Conservation (phyloP, 2,797 vertebrate genomes). For the Nannoperca obscura region DNA sequence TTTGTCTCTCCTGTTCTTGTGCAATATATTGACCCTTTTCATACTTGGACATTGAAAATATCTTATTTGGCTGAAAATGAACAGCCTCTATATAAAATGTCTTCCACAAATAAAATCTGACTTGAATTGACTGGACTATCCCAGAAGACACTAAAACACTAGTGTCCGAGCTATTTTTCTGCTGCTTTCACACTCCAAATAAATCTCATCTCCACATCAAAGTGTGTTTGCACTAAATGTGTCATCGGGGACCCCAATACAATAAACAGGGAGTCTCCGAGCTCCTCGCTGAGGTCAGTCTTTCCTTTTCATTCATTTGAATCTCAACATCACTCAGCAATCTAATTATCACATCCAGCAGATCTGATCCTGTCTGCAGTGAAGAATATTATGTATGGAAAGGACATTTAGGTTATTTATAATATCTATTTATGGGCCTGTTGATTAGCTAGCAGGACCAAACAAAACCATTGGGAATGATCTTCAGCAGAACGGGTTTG, state of each 20-base stretch:
- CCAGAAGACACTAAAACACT: slow-evolving; percentile 40
- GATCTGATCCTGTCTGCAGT: slow-evolving; percentile 62
- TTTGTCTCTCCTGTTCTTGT: not conserved
- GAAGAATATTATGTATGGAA: slow-evolving; percentile 33
- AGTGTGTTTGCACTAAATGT: slow-evolving; percentile 58
- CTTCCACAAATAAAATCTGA: slow-evolving; percentile 33
- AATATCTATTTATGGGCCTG: slow-evolving; percentile 57
- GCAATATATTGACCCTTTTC: not conserved
- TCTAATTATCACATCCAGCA: slow-evolving; percentile 79
- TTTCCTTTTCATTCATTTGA: slow-evolving; percentile 45
- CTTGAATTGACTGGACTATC: slow-evolving; percentile 30
- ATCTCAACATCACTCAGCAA: slow-evolving; percentile 49
- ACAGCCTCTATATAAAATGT: slow-evolving; percentile 6
- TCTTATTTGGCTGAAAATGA: slow-evolving; percentile 3
- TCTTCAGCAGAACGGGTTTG: slow-evolving; percentile 8
- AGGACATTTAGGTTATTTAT: slow-evolving; percentile 57
- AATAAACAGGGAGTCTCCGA: slow-evolving; percentile 64
- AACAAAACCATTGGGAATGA: slow-evolving; percentile 44
- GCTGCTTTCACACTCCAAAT: slow-evolving; percentile 63
- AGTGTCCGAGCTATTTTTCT: slow-evolving; percentile 37
- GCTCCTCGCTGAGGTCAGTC: slow-evolving; percentile 47
- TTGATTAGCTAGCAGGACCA: slow-evolving; percentile 70
- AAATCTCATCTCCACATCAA: slow-evolving; percentile 67
- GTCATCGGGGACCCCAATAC: slow-evolving; percentile 64
- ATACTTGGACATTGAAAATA: not conserved